Conservation (phyloP, 92 coral and sea anemone species). For the Porites divaricata region DNA sequence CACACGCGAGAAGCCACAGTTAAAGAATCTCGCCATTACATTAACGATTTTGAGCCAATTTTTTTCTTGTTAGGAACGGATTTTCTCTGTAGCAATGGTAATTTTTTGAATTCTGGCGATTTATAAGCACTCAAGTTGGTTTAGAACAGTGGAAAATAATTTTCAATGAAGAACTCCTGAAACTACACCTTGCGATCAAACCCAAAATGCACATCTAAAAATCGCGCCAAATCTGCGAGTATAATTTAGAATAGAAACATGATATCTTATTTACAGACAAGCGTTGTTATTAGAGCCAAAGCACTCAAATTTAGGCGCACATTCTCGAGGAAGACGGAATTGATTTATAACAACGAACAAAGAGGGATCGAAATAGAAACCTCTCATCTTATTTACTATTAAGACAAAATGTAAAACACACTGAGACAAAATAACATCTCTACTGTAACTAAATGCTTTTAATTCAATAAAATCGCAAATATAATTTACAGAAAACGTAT, state of each 20-base stretch:
- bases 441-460: no score
- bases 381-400: background rate
- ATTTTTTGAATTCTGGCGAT: no score
- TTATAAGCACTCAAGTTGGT: no score
- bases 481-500: background rate
- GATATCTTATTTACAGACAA: background rate
- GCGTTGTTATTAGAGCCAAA: no score
- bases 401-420: background rate
- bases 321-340: background rate
- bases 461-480: background rate
- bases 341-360: background rate
- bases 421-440: no score
- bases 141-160: no score
- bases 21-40: constrained; percentile 9
- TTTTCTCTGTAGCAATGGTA: background rate
- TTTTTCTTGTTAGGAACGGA: no score
- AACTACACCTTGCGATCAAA: no score
- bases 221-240: background rate
- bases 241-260: background rate
- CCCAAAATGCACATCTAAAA: background rate
- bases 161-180: no score
- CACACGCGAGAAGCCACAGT: constrained; percentile 6
- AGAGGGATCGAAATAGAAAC: background rate
- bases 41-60: no score
- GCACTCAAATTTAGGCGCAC: background rate